Base-by-base conservation (phyloP, 2,797 vertebrate species). In the Bryconaethiops microstoma region DNA sequence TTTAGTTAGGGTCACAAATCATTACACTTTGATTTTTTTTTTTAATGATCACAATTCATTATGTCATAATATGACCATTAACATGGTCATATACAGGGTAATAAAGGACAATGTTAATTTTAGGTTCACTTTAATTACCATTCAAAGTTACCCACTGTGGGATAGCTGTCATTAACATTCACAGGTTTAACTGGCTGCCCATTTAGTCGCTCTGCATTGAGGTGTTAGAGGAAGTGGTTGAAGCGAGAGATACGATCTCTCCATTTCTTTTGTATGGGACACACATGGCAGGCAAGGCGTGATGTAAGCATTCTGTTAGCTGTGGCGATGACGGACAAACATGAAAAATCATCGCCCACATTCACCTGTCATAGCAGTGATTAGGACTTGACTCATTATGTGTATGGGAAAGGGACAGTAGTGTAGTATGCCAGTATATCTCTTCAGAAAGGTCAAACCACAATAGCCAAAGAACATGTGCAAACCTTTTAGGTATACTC, bases 161-260 rank as follows among this genome's bases (percentile, higher is more conserved):
- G 60, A 54, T 69, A 0, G 25, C 0, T 1, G 9, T 69, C 21
- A 25, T 52, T 70, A 17, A 14, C 62, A 64, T 63, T 45, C 21
- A 54, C 48, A 63, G 21, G 7, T 17, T 64, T 64, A 62, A 63
- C 45, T 60, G n/a, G n/a, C 2, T 63, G 78, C 52, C 63, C 5
- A 75, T 12, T 70, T 14, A 42, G 42, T 64, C 8, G 50, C 29
- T 74, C n/a, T 64, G 21, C 12, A 40, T 64, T 74, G 25, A 65
- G 54, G 60, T 83, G 79, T 62, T 65, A 80, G 75, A 90, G 86
- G 88, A 90, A 88, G 85, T 78, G 74, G 82, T 79, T 86, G 29
- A 86, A 54, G 55, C 70, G 48, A 45, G 23, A 76, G 82, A 86
- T 84, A 79, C 45, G 35, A 85, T 87, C 79, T 64, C 14, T 21